Evolutionary conservation across 2,797 vertebrate species (phyloP).

Genomic region (Cyclura pinguis): DNA sequence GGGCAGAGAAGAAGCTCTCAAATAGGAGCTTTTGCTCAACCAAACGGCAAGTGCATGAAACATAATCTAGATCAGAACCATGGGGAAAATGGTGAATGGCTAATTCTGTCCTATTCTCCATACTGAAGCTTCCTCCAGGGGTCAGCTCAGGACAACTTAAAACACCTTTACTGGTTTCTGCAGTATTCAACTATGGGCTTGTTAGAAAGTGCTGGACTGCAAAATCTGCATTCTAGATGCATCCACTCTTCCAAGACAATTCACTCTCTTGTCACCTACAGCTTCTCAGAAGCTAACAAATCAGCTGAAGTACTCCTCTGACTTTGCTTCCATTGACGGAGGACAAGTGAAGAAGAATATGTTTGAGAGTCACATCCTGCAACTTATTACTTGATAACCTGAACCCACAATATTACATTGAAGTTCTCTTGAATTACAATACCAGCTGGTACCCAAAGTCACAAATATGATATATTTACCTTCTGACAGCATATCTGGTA

Average conservation of each 20-base stretch:
- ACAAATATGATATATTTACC: conserved; percentile 78
- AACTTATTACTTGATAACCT: neutral
- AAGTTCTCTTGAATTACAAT: neutral
- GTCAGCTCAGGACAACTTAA: neutral
- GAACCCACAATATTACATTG: neutral
- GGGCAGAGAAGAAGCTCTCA: no score
- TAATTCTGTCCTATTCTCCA: no score
- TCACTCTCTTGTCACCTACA: neutral
- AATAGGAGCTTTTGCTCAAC: no score
- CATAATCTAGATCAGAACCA: no score
- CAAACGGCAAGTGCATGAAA: no score
- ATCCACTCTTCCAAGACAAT: neutral
- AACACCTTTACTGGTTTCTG: neutral
- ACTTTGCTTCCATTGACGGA: neutral
- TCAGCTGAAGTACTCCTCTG: neutral
- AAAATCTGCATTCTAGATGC: neutral
- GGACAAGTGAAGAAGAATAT: neutral
- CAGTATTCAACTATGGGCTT: neutral
- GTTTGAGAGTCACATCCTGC: neutral
- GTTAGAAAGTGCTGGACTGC: neutral
- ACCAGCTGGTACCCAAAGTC: neutral
- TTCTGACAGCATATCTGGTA: conserved; percentile 95
- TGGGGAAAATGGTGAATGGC: no score
- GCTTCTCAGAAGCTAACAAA: neutral
- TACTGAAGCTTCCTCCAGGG: no score